Conservation (phyloP, 2,888 invertebrate genomes). For the Hipparchia semele region DNA sequence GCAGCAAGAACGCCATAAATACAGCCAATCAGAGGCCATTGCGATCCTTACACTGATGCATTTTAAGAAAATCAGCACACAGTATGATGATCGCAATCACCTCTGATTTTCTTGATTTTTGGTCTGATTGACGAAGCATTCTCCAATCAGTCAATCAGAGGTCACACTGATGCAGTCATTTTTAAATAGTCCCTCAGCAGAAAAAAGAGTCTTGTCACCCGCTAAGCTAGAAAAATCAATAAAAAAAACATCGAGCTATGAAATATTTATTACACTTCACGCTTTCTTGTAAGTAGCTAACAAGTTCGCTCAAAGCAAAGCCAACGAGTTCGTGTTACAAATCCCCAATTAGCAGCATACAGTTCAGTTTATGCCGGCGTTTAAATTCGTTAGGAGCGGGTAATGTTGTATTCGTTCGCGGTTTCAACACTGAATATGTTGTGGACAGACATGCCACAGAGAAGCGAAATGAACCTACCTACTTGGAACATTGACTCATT, state of each 20-base stretch:
- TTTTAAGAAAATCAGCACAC: too few relatives aligned
- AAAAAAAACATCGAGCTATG: slow-evolving; percentile 3
- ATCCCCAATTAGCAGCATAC: slow-evolving; percentile 75
- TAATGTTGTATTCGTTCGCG: slow-evolving; percentile 66
- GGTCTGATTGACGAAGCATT: too few relatives aligned
- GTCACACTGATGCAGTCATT: too few relatives aligned
- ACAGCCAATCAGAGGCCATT: too few relatives aligned
- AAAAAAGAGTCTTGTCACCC: not conserved
- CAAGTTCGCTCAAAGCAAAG: slow-evolving; percentile 57
- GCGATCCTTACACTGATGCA: too few relatives aligned
- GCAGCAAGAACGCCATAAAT: too few relatives aligned
- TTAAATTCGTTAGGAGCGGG: slow-evolving; percentile 78
- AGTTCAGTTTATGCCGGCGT: slow-evolving; percentile 80
- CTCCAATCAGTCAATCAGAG: too few relatives aligned
- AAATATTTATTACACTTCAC: slow-evolving; percentile 32
- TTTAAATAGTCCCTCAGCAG: too few relatives aligned
- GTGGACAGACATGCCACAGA: slow-evolving; percentile 12
- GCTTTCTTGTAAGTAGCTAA: slow-evolving; percentile 31
- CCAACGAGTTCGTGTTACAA: slow-evolving; percentile 72
- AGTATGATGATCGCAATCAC: too few relatives aligned
- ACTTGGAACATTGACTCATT: too few relatives aligned
- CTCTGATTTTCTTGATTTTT: too few relatives aligned
- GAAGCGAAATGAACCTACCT: not conserved
- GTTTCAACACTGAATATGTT: slow-evolving; percentile 52
- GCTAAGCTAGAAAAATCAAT: not conserved